phyloP scores from a whole-genome alignment of 2,113 vertebrate species.

The Spilogale gracilis region DNA sequence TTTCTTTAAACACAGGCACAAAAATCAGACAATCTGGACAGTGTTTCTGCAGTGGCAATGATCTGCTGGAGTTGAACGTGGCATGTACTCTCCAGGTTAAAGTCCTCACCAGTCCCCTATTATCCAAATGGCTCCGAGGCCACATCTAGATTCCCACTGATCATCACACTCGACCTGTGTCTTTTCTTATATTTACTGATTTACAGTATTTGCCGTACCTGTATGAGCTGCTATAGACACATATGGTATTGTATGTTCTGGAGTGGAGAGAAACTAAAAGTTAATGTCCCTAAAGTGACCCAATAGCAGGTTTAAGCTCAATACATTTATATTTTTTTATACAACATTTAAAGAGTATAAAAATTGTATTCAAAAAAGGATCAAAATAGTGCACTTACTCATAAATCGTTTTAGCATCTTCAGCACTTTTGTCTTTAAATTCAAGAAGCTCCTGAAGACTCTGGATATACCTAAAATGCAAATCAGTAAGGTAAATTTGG shows the following conservation, averaged over 20 bases:
- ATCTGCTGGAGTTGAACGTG: neutral
- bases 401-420: conserved; percentile 90
- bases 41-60: neutral
- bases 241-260: neutral
- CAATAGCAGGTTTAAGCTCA: conserved; percentile 15
- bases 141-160: neutral
- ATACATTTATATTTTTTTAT: conserved; percentile 18
- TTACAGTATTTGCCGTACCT: neutral
- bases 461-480: conserved; percentile 93
- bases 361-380: conserved; percentile 30
- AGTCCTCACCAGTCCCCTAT: neutral
- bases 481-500: conserved; percentile 14
- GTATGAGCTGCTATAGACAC: neutral
- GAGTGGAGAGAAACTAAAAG: neutral
- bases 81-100: neutral
- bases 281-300: conserved; percentile 9
- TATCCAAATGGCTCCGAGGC: neutral
- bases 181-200: neutral
- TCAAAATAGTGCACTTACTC: conserved; percentile 90
- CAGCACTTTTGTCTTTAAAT: conserved; percentile 94
- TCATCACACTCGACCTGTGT: neutral
- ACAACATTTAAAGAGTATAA: neutral
- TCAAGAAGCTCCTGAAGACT: conserved; percentile 96
- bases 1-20: conserved; percentile 39
- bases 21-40: neutral